Base-by-base conservation (phyloP, 1,140 invertebrate genomes). In the Paraescarpia echinospica region DNA sequence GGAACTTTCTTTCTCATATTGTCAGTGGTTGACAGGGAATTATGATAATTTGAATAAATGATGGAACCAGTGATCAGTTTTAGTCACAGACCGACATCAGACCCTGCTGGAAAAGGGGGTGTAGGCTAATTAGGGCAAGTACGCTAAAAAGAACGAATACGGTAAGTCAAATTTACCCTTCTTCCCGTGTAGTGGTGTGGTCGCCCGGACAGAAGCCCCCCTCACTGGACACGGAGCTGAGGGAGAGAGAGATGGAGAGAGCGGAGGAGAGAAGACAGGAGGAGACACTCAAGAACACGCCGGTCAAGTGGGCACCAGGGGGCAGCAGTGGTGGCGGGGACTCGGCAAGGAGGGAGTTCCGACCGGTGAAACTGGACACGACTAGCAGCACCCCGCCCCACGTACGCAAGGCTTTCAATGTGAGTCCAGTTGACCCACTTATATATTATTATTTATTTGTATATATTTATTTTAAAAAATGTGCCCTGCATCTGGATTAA, bases 121-220 rank as follows among this genome's bases (percentile, higher is more conserved):
- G n/a, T n/a, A n/a, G n/a, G n/a, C n/a, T n/a, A n/a, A n/a, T n/a
- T n/a, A n/a, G n/a, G n/a, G n/a, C n/a, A n/a, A n/a, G n/a, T n/a
- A n/a, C n/a, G n/a, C n/a, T n/a, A n/a, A n/a, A n/a, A n/a, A n/a
- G n/a, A n/a, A n/a, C n/a, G n/a, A n/a, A n/a, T n/a, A n/a, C n/a
- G n/a, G n/a, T n/a, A n/a, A 41, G 41, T 41, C 41, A 41, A 41
- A 41, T 41, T 41, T 77, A 77, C 22, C 22, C 22, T 77, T 18
- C 59, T 41, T 41, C 2, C 59, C 22, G 2, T 89, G 33, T 51
- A 92, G 92, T 51, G 8, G 51, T 92, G 6, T 92, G 92, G 92
- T 77, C 92, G 8, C 92, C 92, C 1, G 92, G 92, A 31, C 92
- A 92, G 31, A 34, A 34, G 14, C 48, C 92, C 34, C 92, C 92